phyloP scores from a whole-genome alignment of 2,113 vertebrate species.

The Gila orcuttii region DNA sequence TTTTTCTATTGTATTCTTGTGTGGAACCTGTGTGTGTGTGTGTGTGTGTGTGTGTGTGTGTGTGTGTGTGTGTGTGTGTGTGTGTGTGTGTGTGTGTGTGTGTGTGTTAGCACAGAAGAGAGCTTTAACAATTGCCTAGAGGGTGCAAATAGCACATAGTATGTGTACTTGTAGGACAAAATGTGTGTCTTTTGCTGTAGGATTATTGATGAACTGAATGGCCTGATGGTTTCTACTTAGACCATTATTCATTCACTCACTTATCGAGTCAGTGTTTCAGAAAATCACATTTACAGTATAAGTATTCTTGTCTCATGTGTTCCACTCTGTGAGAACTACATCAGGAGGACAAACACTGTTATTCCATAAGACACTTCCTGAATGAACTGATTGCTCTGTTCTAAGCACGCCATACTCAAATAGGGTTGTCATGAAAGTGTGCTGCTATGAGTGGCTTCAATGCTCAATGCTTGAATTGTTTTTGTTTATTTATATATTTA shows the following conservation, averaged over 20 bases:
- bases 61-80: slow-evolving; percentile 18
- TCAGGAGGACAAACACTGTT: slow-evolving; percentile 5
- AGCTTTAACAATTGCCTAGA: neutral
- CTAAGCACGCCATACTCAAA: slow-evolving; percentile 22
- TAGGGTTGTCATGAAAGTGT: slow-evolving; percentile 22
- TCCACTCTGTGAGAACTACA: neutral
- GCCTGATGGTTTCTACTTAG: neutral
- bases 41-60: neutral
- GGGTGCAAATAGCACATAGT: neutral
- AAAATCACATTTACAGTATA: neutral
- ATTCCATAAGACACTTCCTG: slow-evolving; percentile 11
- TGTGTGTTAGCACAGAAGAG: slow-evolving; percentile 21
- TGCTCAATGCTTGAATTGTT: slow-evolving; percentile 37
- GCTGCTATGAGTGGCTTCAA: slow-evolving; percentile 47
- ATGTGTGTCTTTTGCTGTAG: neutral
- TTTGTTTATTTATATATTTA: slow-evolving; percentile 52
- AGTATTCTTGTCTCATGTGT: slow-evolving; percentile 3
- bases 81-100: slow-evolving; percentile 12
- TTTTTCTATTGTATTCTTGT: slow-evolving; percentile 17
- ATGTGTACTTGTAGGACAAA: slow-evolving; percentile 2
- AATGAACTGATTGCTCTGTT: slow-evolving; percentile 25
- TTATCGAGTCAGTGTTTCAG: neutral
- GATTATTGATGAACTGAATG: neutral
- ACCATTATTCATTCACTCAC: neutral
- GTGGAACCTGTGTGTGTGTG: slow-evolving; percentile 25